Conservation (phyloP, 2,113 vertebrate species). For the Callospermophilus lateralis region DNA sequence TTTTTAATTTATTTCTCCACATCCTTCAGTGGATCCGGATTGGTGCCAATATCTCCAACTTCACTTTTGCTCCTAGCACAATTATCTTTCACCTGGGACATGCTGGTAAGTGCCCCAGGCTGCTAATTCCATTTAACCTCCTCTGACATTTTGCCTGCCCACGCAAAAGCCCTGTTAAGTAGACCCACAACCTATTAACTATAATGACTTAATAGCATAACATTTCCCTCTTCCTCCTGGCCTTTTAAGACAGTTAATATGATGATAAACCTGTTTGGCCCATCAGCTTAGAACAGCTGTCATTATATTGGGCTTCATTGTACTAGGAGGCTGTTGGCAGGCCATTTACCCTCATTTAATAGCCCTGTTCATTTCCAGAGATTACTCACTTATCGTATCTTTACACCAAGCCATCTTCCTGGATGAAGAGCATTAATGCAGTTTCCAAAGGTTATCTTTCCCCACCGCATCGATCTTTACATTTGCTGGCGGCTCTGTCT, state of each 20-base stretch:
- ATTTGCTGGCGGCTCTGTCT: constrained; percentile 30
- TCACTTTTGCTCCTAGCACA: constrained; percentile 97
- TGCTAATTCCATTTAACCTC: constrained; percentile 85
- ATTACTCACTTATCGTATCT: constrained; percentile 80
- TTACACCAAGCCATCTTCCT: constrained; percentile 76
- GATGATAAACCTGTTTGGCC: constrained; percentile 85
- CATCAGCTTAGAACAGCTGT: constrained; percentile 85
- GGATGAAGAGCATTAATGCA: constrained; percentile 67
- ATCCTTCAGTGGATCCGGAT: constrained; percentile 96
- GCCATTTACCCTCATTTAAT: constrained; percentile 84
- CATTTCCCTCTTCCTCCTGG: constrained; percentile 86
- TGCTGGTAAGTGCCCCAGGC: constrained; percentile 92
- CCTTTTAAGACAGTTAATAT: constrained; percentile 85
- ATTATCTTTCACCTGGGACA: constrained; percentile 97
- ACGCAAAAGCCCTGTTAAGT: constrained; percentile 82
- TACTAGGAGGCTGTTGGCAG: constrained; percentile 72
- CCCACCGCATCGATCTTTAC: constrained; percentile 43
- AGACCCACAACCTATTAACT: constrained; percentile 86
- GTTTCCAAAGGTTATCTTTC: constrained; percentile 77
- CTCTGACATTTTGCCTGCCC: constrained; percentile 83
- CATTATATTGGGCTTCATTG: constrained; percentile 79
- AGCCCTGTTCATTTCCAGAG: constrained; percentile 84
- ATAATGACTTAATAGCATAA: constrained; percentile 90
- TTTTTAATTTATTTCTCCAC: constrained; percentile 78
- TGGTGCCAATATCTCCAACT: constrained; percentile 98